Evolutionary conservation across 1,140 invertebrate genomes (phyloP).

Genomic region (Euura saliciscinereae): DNA sequence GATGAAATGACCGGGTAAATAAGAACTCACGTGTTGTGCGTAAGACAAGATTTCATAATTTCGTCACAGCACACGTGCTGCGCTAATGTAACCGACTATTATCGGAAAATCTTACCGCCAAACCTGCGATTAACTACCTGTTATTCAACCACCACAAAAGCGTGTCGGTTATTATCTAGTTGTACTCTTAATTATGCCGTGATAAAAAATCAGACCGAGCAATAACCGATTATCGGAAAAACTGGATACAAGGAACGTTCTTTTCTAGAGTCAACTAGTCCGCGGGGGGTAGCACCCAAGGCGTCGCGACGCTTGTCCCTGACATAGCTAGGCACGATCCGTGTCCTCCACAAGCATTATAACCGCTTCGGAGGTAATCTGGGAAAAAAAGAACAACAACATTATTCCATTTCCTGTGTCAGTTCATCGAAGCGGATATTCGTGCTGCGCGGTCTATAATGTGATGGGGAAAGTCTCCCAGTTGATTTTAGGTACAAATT

Average conservation of each 20-base stretch:
- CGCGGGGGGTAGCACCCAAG: neutral
- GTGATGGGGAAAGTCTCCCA: neutral
- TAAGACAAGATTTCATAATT: too few species aligned
- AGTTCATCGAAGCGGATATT: constrained; percentile 1
- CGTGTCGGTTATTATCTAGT: too few species aligned
- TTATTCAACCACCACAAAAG: too few species aligned
- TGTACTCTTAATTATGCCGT: too few species aligned
- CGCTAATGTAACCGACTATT: neutral
- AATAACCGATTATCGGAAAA: too few species aligned
- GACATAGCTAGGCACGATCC: neutral
- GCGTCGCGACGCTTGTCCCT: constrained; percentile 3
- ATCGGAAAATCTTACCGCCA: neutral
- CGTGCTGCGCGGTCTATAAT: neutral
- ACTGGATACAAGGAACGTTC: too few species aligned
- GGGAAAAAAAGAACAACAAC: neutral
- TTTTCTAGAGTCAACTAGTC: too few species aligned
- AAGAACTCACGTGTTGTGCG: too few species aligned
- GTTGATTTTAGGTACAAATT: too few species aligned
- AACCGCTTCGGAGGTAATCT: neutral
- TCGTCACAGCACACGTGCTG: too few species aligned
- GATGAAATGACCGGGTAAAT: too few species aligned
- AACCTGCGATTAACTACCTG: neutral
- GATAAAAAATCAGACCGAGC: too few species aligned
- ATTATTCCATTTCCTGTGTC: neutral
- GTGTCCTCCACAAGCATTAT: neutral